Evolutionary conservation across 2,888 invertebrate species (phyloP).

Genomic region (Coecobrya sp.): DNA sequence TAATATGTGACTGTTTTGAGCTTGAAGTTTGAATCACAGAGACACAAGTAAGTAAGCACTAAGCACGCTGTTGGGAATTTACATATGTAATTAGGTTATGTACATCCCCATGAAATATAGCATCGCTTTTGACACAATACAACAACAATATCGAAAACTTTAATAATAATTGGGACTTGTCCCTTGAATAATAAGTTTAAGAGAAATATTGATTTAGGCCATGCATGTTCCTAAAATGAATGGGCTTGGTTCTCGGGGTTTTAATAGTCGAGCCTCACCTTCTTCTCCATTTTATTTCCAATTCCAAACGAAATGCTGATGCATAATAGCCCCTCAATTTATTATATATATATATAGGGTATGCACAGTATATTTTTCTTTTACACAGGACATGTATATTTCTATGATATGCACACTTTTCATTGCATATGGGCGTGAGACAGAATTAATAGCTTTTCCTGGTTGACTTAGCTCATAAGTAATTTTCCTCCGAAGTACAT

Average conservation of each 20-base stretch:
- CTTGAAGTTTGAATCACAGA: too few relatives aligned
- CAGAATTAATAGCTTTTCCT: conserved; percentile 70
- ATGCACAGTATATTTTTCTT: not conserved
- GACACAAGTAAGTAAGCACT: too few relatives aligned
- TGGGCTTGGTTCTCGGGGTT: not conserved
- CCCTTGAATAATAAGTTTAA: conserved; percentile 18
- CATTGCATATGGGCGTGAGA: conserved; percentile 72
- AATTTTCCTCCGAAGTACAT: conserved; percentile 26
- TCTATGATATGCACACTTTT: not conserved
- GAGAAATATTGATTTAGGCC: conserved; percentile 66
- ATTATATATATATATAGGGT: not conserved
- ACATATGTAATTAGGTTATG: too few relatives aligned
- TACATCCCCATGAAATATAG: too few relatives aligned
- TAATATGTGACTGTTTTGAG: too few relatives aligned
- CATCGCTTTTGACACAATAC: too few relatives aligned
- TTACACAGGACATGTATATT: not conserved
- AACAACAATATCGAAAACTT: not conserved
- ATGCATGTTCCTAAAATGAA: conserved; percentile 38
- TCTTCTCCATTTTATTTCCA: conserved; percentile 21
- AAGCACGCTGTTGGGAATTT: too few relatives aligned
- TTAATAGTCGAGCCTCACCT: not conserved
- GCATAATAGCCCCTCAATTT: not conserved
- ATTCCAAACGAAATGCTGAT: not conserved
- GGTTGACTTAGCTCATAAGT: conserved; percentile 64
- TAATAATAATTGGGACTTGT: not conserved